phyloP scores from a whole-genome alignment of 2,113 vertebrate species.

The Vidua chalybeata region DNA sequence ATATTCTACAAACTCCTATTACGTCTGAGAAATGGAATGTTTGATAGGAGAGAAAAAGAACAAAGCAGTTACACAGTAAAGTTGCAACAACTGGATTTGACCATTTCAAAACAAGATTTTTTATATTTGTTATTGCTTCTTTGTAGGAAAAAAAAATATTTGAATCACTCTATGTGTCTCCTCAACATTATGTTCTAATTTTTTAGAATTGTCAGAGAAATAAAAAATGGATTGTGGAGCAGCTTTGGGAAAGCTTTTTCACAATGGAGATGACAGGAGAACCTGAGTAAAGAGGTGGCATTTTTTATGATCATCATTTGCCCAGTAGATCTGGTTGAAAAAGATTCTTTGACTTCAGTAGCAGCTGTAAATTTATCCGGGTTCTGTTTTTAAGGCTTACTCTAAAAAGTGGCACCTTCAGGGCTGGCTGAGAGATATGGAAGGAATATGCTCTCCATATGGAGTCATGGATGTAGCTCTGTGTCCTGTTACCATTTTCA shows the following conservation, averaged over 20 bases:
- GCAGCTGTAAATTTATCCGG: neutral
- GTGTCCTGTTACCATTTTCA: neutral
- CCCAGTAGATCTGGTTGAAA: neutral
- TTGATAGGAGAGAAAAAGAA: neutral
- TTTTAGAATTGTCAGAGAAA: neutral
- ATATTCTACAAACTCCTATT: neutral
- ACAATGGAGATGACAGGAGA: neutral
- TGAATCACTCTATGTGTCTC: neutral
- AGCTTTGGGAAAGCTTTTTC: neutral
- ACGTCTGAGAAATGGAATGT: neutral
- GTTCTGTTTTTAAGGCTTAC: neutral
- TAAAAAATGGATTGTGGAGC: neutral
- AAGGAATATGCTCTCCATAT: neutral
- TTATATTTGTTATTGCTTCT: neutral
- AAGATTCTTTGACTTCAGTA: neutral
- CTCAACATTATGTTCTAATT: neutral
- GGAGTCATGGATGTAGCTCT: neutral
- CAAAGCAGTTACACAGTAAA: neutral
- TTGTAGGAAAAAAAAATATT: neutral
- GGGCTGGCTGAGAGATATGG: neutral
- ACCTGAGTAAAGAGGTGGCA: neutral
- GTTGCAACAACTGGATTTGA: neutral
- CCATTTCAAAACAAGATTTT: neutral
- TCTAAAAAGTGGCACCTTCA: neutral
- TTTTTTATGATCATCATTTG: neutral